phyloP scores from a whole-genome alignment of 2,888 invertebrate genomes.

The Lamproptera curius region DNA sequence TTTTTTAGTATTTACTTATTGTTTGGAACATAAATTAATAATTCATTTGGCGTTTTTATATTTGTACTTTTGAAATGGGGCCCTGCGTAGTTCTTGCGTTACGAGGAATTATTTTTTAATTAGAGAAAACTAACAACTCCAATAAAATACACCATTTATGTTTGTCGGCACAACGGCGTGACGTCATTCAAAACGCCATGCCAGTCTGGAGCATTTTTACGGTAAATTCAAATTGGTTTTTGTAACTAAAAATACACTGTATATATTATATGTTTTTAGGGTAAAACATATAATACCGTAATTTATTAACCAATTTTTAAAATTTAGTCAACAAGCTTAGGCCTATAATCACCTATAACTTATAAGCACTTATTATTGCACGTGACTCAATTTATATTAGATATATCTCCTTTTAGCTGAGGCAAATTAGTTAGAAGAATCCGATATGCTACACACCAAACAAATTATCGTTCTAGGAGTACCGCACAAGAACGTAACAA shows the following conservation, averaged over 20 bases:
- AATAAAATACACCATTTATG: no score
- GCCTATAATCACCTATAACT: no score
- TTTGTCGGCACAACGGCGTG: no score
- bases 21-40: conserved; percentile 14
- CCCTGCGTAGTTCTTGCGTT: conserved; percentile 9
- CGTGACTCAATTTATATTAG: conserved; percentile 23
- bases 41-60: conserved; percentile 13
- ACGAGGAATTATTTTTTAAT: neutral
- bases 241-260: no score
- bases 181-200: no score
- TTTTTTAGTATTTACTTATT: conserved; percentile 10
- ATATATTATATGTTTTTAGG: no score
- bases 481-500: conserved; percentile 35
- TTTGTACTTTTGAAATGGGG: conserved; percentile 12
- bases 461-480: conserved; percentile 35
- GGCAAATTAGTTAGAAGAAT: conserved; percentile 35
- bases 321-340: no score
- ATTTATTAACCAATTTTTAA: no score
- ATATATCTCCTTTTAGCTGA: conserved; percentile 28
- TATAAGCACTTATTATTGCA: conserved; percentile 38
- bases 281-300: no score
- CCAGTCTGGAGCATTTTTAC: no score
- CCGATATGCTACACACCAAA: conserved; percentile 37
- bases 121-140: no score
- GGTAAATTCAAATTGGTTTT: no score